These are phyloP conservation scores for Megaustenia siamemsis DNA, from an alignment of 2,888 invertebrate genomes.

Conservation along the genomic window DNA sequence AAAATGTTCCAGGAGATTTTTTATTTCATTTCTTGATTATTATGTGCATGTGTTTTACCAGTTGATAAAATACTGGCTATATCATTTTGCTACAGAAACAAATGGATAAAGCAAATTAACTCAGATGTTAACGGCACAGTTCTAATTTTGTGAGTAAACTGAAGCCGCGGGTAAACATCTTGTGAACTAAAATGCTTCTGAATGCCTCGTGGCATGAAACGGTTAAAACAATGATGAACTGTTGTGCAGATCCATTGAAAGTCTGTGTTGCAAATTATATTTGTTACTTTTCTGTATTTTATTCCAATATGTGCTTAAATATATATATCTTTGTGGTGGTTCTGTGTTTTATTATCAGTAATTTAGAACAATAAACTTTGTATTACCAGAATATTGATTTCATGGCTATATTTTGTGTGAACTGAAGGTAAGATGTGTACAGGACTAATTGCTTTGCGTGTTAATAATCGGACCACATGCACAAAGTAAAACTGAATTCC, in stretches of 20 bases:
- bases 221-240: background rate
- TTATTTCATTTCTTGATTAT: background rate
- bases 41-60: background rate
- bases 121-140: background rate
- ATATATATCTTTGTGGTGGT: constrained; percentile 41
- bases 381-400: constrained; percentile 1
- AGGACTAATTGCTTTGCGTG: background rate
- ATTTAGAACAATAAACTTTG: constrained; percentile 40
- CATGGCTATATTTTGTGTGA: constrained; percentile 18
- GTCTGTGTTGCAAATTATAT: constrained; percentile 2
- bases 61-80: background rate
- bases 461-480: background rate
- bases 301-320: background rate
- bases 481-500: too few species aligned
- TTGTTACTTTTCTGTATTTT: background rate
- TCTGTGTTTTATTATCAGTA: constrained; percentile 10
- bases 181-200: too few species aligned
- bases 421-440: background rate
- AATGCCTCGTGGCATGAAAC: too few species aligned
- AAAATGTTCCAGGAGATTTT: background rate
- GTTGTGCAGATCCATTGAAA: background rate
- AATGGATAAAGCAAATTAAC: background rate
- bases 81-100: background rate
- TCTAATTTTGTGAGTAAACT: too few species aligned
- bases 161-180: too few species aligned